Evolutionary conservation across 2,113 vertebrate genomes (phyloP).

Genomic region (Nothobranchius kuhntae): DNA sequence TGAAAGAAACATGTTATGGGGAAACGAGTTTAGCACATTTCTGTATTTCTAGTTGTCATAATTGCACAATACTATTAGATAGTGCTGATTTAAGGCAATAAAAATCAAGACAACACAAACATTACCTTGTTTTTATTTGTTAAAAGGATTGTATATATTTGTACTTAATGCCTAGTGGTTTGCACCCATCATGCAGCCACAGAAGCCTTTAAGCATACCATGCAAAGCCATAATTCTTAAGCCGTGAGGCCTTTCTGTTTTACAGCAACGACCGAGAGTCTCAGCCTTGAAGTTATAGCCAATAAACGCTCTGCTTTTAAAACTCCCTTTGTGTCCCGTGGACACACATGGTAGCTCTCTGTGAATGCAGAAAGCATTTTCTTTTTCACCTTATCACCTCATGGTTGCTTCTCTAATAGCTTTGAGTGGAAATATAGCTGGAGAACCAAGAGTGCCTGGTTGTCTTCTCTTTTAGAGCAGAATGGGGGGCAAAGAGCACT

Average conservation of each 20-base stretch:
- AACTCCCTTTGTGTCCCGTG: slow-evolving; percentile 26
- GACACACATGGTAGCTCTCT: slow-evolving; percentile 14
- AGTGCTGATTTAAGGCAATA: slow-evolving; percentile 19
- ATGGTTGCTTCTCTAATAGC: slow-evolving; percentile 36
- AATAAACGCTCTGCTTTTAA: slow-evolving; percentile 49
- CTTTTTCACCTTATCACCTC: neutral
- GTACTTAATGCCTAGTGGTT: slow-evolving; percentile 53
- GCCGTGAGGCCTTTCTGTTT: slow-evolving; percentile 44
- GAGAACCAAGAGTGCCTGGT: too few relatives aligned
- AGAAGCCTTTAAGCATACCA: slow-evolving; percentile 61
- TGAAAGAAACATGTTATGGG: neutral
- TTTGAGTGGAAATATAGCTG: slow-evolving; percentile 14
- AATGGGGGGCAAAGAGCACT: slow-evolving; percentile 18
- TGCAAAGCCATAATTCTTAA: slow-evolving; percentile 70
- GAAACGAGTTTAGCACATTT: neutral
- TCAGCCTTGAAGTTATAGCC: slow-evolving; percentile 32
- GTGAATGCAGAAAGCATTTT: slow-evolving; percentile 29
- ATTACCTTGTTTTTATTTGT: slow-evolving; percentile 59
- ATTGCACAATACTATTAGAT: neutral
- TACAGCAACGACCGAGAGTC: slow-evolving; percentile 44
- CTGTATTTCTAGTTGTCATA: neutral
- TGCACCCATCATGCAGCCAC: slow-evolving; percentile 59
- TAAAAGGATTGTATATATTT: slow-evolving; percentile 54
- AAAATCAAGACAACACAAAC: slow-evolving; percentile 43
- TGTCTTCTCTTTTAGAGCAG: slow-evolving; percentile 4